These are phyloP conservation scores for Leiothrix lutea DNA, from an alignment of 2,113 vertebrate genomes.

Conservation along the genomic window DNA sequence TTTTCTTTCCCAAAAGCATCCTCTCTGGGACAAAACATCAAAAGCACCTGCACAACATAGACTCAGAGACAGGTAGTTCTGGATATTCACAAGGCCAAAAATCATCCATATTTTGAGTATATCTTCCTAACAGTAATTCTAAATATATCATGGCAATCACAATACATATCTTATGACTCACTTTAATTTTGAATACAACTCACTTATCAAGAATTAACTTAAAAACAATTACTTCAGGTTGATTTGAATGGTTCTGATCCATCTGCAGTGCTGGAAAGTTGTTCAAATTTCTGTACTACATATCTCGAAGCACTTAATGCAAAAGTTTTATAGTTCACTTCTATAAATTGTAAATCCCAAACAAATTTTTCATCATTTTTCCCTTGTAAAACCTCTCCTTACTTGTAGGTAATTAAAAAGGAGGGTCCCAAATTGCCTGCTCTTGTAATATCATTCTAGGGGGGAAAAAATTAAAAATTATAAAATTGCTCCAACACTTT, in stretches of 20 bases:
- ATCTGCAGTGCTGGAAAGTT: neutral
- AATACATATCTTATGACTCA: neutral
- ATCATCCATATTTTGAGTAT: neutral
- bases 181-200: neutral
- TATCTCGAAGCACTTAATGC: neutral
- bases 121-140: neutral
- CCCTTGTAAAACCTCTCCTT: neutral
- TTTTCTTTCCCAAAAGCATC: neutral
- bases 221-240: neutral
- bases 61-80: neutral
- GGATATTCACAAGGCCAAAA: neutral
- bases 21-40: neutral
- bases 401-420: neutral
- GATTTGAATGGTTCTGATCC: neutral
- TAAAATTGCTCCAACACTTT: neutral
- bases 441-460: neutral
- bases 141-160: neutral
- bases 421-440: neutral
- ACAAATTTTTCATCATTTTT: neutral
- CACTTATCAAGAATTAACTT: neutral
- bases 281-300: neutral
- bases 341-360: neutral
- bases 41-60: neutral
- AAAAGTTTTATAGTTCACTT: neutral
- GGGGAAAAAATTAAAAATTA: accelerated